A percentile compares a stretch with the other conserved stretches of the same genome.
These are phyloP conservation scores for Acrocephalus kingi DNA, from an alignment of 2,113 vertebrate species.

Conservation along the genomic window DNA sequence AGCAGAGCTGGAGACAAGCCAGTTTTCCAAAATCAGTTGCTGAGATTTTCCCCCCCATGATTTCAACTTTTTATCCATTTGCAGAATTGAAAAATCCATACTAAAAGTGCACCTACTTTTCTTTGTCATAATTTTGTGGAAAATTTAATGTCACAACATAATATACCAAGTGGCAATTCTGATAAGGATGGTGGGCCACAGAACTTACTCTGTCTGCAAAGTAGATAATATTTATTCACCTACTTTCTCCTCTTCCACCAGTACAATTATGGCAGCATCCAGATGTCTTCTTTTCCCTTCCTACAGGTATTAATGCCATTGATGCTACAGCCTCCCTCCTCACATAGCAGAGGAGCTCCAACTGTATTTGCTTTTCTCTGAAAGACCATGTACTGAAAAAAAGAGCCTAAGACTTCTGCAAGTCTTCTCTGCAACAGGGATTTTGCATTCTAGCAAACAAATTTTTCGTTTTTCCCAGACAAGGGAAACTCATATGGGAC, in stretches of 20 bases:
- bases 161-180: accelerated
- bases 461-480: not conserved
- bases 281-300: not conserved
- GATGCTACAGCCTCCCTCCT: not conserved
- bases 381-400: not conserved
- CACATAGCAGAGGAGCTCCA: not conserved
- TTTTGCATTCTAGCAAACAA: not conserved
- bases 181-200: not conserved
- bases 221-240: not conserved
- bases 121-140: not conserved
- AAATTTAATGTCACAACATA: not conserved
- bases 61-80: not conserved
- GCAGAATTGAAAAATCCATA: not conserved
- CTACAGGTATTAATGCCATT: accelerated
- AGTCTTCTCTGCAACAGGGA: not conserved
- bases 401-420: not conserved
- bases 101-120: not conserved
- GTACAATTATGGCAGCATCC: not conserved
- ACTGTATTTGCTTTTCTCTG: not conserved
- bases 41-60: too few relatives aligned
- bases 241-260: not conserved
- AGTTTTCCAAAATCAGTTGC: not conserved
- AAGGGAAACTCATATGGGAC: not conserved
- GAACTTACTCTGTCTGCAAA: not conserved
- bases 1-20: not conserved